These are phyloP conservation scores for Drosophila flavopinicola DNA, from an alignment of 2,888 invertebrate species.

Conservation along the genomic window DNA sequence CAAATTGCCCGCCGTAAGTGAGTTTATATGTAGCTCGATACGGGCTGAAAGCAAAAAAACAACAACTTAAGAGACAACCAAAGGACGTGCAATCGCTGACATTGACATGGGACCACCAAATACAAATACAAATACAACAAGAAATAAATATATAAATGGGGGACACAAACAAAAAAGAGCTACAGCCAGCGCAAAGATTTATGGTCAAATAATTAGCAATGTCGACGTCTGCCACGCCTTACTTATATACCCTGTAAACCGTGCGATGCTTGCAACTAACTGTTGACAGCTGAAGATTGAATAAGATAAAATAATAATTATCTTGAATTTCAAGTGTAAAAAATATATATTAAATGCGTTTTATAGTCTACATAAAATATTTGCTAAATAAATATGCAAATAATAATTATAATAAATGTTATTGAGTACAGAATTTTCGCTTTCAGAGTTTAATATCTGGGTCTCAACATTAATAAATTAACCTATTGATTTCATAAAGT, in stretches of 20 bases:
- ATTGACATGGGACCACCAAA: slow-evolving; percentile 61
- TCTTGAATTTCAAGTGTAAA: no score
- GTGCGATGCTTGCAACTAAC: not conserved
- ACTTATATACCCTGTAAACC: slow-evolving; percentile 24
- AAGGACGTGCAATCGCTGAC: slow-evolving; percentile 47
- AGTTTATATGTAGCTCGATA: slow-evolving; percentile 40
- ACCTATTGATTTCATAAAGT: no score
- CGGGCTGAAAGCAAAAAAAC: slow-evolving; percentile 4
- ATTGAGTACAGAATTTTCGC: no score
- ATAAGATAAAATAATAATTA: no score
- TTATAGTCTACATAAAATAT: no score
- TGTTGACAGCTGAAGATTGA: no score
- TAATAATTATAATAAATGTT: no score
- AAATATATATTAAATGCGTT: no score
- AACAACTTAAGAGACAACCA: slow-evolving; percentile 31
- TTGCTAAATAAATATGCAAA: no score
- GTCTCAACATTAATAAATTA: no score
- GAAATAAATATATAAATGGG: slow-evolving; percentile 11
- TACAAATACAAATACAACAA: slow-evolving; percentile 9
- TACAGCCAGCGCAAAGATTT: slow-evolving; percentile 54
- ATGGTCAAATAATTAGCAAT: slow-evolving; percentile 66
- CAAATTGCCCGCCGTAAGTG: slow-evolving; percentile 39
- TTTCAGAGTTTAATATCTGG: no score
- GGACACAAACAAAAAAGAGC: slow-evolving; percentile 20
- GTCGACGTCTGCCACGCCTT: slow-evolving; percentile 39